phyloP scores from a whole-genome alignment of 2,888 invertebrate species.

The Nebria salina region DNA sequence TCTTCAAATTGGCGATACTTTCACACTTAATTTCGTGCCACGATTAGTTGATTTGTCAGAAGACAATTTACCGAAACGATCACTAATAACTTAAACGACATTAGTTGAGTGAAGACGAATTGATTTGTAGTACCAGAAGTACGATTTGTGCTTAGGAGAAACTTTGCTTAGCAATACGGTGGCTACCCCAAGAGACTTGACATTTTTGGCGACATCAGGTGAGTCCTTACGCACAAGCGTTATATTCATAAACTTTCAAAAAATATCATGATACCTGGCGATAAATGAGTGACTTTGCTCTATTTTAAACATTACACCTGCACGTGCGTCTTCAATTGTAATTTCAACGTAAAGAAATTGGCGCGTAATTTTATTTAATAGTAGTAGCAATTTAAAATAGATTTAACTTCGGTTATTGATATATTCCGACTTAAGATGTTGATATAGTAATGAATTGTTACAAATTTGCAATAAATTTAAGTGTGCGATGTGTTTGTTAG shows the following conservation, averaged over 20 bases:
- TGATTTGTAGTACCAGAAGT: neutral
- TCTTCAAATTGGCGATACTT: no score
- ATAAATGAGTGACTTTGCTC: neutral
- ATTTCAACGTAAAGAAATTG: neutral
- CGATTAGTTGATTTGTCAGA: no score
- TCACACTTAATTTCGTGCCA: no score
- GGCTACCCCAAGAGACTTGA: slow-evolving; percentile 69
- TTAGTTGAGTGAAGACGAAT: neutral
- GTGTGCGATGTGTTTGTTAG: no score
- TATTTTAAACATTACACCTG: neutral
- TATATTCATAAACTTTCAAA: neutral
- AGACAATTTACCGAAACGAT: no score
- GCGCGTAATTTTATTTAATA: neutral
- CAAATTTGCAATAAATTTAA: no score
- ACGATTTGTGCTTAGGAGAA: neutral
- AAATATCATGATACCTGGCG: no score
- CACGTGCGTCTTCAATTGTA: neutral
- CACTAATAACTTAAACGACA: no score
- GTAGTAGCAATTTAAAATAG: no score
- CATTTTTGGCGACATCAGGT: slow-evolving; percentile 69
- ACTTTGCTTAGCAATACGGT: slow-evolving; percentile 64
- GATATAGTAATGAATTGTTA: no score
- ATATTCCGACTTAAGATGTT: no score
- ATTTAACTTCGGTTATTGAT: no score
- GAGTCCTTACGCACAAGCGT: slow-evolving; percentile 53